Evolutionary conservation across 1,140 invertebrate genomes (phyloP).

Genomic region (Halyomorpha halys): DNA sequence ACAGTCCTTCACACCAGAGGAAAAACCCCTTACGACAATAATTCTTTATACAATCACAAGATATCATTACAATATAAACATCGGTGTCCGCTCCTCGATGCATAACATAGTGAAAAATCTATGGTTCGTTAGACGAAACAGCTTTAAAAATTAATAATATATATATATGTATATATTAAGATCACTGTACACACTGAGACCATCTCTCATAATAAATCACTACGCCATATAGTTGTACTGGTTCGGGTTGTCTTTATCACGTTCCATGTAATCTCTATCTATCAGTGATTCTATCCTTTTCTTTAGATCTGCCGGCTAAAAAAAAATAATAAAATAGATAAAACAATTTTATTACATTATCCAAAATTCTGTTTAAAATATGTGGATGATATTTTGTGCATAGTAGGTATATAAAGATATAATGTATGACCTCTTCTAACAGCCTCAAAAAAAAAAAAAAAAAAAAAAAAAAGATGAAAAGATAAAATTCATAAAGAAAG

Average conservation of each 20-base stretch:
- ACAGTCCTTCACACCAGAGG: conserved; percentile 8
- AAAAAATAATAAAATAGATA: too few species aligned
- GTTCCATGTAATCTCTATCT: conserved; percentile 96
- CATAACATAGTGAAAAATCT: conserved; percentile 1
- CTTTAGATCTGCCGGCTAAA: conserved; percentile 87
- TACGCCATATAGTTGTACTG: conserved; percentile 98
- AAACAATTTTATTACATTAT: too few species aligned
- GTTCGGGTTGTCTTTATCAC: conserved; percentile 95
- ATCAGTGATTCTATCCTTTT: conserved; percentile 97
- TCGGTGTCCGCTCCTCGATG: neutral
- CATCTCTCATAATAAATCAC: neutral
- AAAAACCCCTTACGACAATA: conserved; percentile 1
- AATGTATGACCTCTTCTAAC: too few species aligned
- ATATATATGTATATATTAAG: conserved; percentile 8
- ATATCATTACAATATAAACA: conserved; percentile 11
- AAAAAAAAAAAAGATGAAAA: too few species aligned
- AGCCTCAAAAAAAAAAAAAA: too few species aligned
- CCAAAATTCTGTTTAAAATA: too few species aligned
- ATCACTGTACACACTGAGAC: conserved; percentile 12
- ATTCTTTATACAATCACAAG: conserved; percentile 11
- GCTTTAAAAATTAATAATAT: conserved; percentile 18
- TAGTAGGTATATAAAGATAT: too few species aligned
- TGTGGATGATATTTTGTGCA: too few species aligned
- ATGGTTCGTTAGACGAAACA: conserved; percentile 11
- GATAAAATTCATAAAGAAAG: too few species aligned